A percentile compares a stretch with the other conserved stretches of the same genome.
phyloP scores from a whole-genome alignment of 2,797 vertebrate genomes.

The Halcyon chelicuti region DNA sequence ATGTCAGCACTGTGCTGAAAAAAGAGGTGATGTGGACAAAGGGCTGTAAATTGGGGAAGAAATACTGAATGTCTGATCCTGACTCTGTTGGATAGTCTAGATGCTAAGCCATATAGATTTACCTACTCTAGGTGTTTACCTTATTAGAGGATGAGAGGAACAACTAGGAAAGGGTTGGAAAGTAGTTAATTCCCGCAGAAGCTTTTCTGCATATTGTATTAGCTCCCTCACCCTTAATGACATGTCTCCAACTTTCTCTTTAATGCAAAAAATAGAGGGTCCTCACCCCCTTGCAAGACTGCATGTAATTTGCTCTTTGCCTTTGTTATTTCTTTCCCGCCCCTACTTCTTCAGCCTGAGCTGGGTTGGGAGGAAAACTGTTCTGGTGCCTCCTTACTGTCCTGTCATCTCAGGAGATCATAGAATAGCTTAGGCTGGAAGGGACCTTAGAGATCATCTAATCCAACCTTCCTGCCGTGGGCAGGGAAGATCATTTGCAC shows the following conservation, averaged over 20 bases:
- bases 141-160: background rate
- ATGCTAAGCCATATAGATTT: background rate
- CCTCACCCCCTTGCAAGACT: background rate
- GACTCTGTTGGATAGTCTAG: background rate
- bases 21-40: background rate
- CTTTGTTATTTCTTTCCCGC: background rate
- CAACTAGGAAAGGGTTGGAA: background rate
- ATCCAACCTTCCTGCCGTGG: too few species aligned
- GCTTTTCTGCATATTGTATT: background rate
- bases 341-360: rapidly evolving
- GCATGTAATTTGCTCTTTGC: background rate
- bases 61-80: background rate
- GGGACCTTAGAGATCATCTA: too few species aligned
- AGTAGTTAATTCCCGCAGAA: background rate
- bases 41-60: background rate
- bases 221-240: background rate
- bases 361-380: background rate
- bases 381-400: background rate
- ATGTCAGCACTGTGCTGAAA: background rate
- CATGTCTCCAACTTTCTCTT: background rate
- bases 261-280: background rate
- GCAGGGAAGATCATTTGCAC: background rate
- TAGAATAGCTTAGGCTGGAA: background rate
- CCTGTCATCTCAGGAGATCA: background rate
- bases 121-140: background rate